Conservation (phyloP, 2,888 invertebrate genomes). For the Iselma pallidipennis region DNA sequence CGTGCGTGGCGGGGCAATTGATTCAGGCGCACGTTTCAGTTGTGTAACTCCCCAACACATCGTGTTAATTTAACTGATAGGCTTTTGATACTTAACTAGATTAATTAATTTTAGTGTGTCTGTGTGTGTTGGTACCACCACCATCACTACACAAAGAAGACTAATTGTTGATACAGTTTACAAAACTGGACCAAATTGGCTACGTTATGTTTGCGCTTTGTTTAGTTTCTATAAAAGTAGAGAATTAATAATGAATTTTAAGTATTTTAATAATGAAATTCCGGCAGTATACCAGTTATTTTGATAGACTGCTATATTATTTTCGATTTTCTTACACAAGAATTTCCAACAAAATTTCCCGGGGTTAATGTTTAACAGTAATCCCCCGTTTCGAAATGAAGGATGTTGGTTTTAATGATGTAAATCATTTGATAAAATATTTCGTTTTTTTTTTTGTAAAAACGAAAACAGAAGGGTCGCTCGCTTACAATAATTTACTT, state of each 20-base stretch:
- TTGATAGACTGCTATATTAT: not conserved
- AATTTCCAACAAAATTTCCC: not conserved
- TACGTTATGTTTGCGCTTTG: too few relatives aligned
- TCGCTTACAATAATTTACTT: not conserved
- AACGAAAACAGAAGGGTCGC: not conserved
- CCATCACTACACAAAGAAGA: too few relatives aligned
- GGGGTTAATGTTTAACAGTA: not conserved
- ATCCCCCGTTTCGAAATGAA: not conserved
- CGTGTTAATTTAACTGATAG: slow-evolving; percentile 25
- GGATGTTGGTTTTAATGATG: not conserved
- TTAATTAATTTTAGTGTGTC: slow-evolving; percentile 19
- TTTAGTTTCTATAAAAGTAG: too few relatives aligned
- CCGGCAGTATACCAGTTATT: not conserved
- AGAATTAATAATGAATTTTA: not conserved
- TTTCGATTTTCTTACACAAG: not conserved
- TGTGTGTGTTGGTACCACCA: too few relatives aligned
- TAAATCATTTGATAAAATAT: slow-evolving; percentile 1
- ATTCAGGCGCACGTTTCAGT: slow-evolving; percentile 18
- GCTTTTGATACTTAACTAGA: slow-evolving; percentile 26
- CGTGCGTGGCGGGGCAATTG: slow-evolving; percentile 16
- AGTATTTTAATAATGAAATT: not conserved
- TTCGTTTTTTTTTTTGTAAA: too few relatives aligned
- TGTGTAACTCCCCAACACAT: slow-evolving; percentile 4
- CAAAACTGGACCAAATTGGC: too few relatives aligned
- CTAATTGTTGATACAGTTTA: too few relatives aligned